Percentiles rank a stretch among this genome's conserved stretches.
These are phyloP conservation scores for Hydrocynus forskahlii DNA, from an alignment of 2,797 vertebrate genomes.

Conservation along the genomic window DNA sequence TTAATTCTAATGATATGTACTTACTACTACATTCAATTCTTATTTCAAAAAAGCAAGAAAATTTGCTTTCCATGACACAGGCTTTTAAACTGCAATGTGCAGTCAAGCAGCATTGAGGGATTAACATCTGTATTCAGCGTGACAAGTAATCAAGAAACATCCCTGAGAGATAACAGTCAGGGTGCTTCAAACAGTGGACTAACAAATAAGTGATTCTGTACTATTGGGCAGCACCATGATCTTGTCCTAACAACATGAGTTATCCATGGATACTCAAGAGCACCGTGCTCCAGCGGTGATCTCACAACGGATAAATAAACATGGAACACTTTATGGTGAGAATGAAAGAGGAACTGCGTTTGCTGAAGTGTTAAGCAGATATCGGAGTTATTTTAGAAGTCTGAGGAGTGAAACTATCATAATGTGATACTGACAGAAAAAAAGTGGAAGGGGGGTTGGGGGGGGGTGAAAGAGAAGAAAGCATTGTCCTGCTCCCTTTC, in stretches of 20 bases:
- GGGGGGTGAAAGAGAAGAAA: constrained; percentile 33
- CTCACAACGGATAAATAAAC: constrained; percentile 45
- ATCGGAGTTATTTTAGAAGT: constrained; percentile 40
- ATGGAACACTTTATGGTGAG: constrained; percentile 25
- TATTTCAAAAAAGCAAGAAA: background rate
- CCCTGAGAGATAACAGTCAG: background rate
- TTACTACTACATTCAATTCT: background rate
- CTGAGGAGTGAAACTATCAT: constrained; percentile 22
- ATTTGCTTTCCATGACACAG: background rate
- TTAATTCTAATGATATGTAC: too few relatives aligned
- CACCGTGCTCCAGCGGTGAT: constrained; percentile 1
- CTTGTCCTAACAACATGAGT: constrained; percentile 32
- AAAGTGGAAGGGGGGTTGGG: background rate
- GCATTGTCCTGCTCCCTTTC: constrained; percentile 47
- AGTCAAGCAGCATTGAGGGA: background rate
- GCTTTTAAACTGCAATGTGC: background rate
- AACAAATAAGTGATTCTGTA: constrained; percentile 24
- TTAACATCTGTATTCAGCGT: background rate
- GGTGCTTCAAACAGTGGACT: constrained; percentile 3
- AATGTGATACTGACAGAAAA: constrained; percentile 15
- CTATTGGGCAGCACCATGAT: constrained; percentile 5
- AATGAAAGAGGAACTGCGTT: constrained; percentile 45
- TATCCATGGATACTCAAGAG: constrained; percentile 28
- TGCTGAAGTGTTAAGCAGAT: constrained; percentile 27
- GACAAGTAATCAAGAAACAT: constrained; percentile 19